Percentiles rank a stretch among this genome's conserved stretches.
phyloP scores from a whole-genome alignment of 2,113 vertebrate species.

The Rhinolophus ferrumequinum region DNA sequence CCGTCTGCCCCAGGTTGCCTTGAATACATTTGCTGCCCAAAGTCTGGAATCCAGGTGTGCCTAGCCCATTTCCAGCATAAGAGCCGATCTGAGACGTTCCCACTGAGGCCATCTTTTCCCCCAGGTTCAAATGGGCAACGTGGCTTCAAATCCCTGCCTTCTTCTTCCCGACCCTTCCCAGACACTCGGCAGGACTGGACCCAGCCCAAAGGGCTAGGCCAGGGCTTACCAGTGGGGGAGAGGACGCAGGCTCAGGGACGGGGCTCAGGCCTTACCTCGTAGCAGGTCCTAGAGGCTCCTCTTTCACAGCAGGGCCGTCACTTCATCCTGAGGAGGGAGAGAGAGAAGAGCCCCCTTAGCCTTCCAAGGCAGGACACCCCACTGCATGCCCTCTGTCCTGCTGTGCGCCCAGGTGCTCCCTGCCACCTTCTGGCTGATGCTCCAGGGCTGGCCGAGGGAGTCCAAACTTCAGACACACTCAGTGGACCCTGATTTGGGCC shows the following conservation, averaged over 20 bases:
- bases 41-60: background rate
- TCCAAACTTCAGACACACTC: background rate
- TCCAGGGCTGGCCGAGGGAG: background rate
- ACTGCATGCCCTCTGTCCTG: background rate
- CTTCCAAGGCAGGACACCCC: background rate
- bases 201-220: background rate
- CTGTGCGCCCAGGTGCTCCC: background rate
- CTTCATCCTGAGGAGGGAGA: slow-evolving; percentile 86
- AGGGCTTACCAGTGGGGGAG: background rate
- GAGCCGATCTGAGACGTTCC: background rate
- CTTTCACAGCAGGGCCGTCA: slow-evolving; percentile 77
- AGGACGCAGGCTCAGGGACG: background rate
- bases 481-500: background rate
- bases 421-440: background rate
- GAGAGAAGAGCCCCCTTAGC: slow-evolving; percentile 48
- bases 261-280: slow-evolving; percentile 66
- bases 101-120: background rate
- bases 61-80: background rate
- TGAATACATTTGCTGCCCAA: background rate
- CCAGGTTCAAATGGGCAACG: background rate
- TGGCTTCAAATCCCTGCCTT: background rate
- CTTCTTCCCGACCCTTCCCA: background rate
- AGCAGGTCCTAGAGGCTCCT: slow-evolving; percentile 79
- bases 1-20: background rate
- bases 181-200: background rate